These are phyloP conservation scores for Ceuthmochares aereus DNA, from an alignment of 2,113 vertebrate species.

Conservation along the genomic window DNA sequence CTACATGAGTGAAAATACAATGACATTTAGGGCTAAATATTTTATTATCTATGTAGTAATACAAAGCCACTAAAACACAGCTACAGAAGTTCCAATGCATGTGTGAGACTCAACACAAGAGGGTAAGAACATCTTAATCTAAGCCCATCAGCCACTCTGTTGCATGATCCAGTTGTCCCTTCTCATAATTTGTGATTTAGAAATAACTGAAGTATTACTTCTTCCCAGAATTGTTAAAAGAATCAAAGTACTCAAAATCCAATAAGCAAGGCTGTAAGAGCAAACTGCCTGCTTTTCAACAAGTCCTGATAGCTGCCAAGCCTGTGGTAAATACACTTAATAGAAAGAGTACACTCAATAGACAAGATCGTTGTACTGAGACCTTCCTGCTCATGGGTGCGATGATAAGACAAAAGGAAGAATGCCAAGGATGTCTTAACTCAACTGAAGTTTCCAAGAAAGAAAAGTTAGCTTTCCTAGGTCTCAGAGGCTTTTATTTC, in stretches of 20 bases:
- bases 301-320: not conserved
- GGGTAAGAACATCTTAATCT: not conserved
- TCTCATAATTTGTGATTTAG: fast-evolving
- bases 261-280: not conserved
- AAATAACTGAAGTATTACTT: not conserved
- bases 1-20: not conserved
- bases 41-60: not conserved
- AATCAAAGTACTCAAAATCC: not conserved
- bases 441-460: not conserved
- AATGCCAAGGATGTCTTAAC: not conserved
- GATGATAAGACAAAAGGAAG: not conserved
- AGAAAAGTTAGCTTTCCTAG: not conserved
- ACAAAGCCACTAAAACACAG: not conserved
- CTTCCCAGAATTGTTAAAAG: not conserved
- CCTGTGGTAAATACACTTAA: not conserved
- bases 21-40: not conserved
- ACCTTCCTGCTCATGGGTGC: not conserved
- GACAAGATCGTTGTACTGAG: fast-evolving
- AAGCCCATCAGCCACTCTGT: not conserved
- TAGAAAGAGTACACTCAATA: not conserved
- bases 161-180: not conserved
- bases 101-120: not conserved
- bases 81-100: not conserved
- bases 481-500: not conserved
- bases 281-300: not conserved